These are phyloP conservation scores for Dolichopus griseipennis DNA, from an alignment of 2,888 invertebrate genomes.

Conservation along the genomic window DNA sequence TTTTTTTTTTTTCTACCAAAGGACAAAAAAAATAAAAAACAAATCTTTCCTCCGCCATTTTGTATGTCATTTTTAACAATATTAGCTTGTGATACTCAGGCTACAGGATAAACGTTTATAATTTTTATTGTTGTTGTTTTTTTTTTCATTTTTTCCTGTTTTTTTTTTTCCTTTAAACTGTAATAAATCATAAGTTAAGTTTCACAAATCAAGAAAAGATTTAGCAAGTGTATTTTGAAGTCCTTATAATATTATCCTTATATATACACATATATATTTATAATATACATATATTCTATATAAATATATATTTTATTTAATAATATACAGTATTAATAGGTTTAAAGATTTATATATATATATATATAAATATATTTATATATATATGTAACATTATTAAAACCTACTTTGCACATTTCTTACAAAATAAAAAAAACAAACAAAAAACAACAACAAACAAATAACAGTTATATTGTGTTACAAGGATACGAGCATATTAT, in stretches of 20 bases:
- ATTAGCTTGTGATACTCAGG: background rate
- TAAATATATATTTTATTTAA: too few relatives aligned
- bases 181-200: conserved; percentile 6
- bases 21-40: too few relatives aligned
- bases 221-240: background rate
- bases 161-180: background rate
- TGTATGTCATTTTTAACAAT: background rate
- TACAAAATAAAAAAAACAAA: background rate
- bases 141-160: too few relatives aligned
- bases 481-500: conserved; percentile 3
- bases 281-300: too few relatives aligned
- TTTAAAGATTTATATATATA: too few relatives aligned
- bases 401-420: background rate
- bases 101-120: too few relatives aligned
- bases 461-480: conserved; percentile 1
- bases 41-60: background rate
- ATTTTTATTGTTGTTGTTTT: too few relatives aligned
- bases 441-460: background rate
- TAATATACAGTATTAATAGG: too few relatives aligned
- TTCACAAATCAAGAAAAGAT: conserved; percentile 4
- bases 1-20: too few relatives aligned
- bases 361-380: too few relatives aligned
- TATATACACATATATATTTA: too few relatives aligned
- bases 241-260: too few relatives aligned
- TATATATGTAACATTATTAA: background rate